A percentile compares a stretch with the other conserved stretches of the same genome.
Conservation (phyloP, 2,113 vertebrate genomes). For the Calcarius ornatus region DNA sequence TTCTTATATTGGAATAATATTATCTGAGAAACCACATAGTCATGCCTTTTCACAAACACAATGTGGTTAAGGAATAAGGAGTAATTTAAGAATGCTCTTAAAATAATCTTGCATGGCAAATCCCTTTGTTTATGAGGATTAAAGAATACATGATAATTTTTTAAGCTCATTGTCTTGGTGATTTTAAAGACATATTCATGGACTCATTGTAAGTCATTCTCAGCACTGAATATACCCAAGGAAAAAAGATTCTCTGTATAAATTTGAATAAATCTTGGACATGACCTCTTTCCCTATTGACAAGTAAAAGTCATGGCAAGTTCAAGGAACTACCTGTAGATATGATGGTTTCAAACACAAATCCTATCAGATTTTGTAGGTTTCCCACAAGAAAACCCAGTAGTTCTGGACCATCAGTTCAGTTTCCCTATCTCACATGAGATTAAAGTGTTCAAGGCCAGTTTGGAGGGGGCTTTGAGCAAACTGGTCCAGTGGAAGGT, state of each 20-base stretch:
- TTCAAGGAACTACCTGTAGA: background rate
- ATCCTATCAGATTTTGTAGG: background rate
- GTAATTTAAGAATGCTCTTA: constrained; percentile 6
- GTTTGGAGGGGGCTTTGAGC: background rate
- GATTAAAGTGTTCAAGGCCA: background rate
- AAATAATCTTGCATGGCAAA: constrained; percentile 9
- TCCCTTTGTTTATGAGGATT: constrained; percentile 30
- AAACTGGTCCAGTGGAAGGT: background rate
- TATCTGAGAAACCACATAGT: constrained; percentile 14
- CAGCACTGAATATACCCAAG: background rate
- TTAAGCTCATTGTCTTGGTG: background rate
- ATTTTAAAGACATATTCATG: background rate
- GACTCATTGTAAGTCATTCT: background rate
- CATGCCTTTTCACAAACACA: background rate
- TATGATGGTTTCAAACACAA: background rate
- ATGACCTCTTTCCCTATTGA: background rate
- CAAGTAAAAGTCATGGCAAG: background rate
- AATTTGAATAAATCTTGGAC: background rate
- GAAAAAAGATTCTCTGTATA: background rate
- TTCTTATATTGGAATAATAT: background rate
- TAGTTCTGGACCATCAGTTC: background rate
- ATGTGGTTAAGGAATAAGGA: background rate
- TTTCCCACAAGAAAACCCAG: background rate
- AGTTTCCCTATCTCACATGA: background rate
- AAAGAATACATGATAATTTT: background rate